These are phyloP conservation scores for Melipona beecheii DNA, from an alignment of 2,888 invertebrate species.

Conservation along the genomic window DNA sequence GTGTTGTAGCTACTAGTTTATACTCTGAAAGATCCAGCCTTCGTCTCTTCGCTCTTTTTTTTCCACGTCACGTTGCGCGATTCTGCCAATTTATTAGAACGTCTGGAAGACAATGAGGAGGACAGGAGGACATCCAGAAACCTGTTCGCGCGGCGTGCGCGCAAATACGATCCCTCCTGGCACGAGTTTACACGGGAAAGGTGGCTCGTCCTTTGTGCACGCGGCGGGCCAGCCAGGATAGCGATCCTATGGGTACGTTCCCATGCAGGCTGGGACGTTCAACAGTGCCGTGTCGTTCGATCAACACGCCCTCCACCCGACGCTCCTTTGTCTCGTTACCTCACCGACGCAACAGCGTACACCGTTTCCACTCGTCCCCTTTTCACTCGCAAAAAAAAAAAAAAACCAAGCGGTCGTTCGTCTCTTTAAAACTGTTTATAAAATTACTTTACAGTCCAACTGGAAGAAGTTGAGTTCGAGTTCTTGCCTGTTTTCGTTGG, in stretches of 20 bases:
- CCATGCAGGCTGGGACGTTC: conserved; percentile 59
- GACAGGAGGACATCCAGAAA: conserved; percentile 50
- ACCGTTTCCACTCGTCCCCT: too few relatives aligned
- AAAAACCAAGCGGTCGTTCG: too few relatives aligned
- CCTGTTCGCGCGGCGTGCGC: conserved; percentile 45
- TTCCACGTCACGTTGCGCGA: neutral
- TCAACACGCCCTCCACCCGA: neutral
- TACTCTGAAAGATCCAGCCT: too few relatives aligned
- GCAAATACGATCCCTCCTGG: conserved; percentile 44
- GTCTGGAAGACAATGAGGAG: conserved; percentile 15
- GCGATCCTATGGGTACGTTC: conserved; percentile 60
- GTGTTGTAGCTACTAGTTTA: too few relatives aligned
- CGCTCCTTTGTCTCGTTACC: conserved; percentile 23
- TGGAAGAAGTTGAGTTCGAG: too few relatives aligned
- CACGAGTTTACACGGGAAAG: conserved; percentile 45
- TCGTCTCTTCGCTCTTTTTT: too few relatives aligned
- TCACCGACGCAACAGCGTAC: too few relatives aligned
- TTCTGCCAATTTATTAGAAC: conserved; percentile 40
- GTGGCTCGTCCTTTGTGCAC: conserved; percentile 62
- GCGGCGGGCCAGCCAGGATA: conserved; percentile 34
- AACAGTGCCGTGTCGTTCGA: conserved; percentile 50
- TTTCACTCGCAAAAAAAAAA: neutral
- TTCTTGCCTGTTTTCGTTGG: too few relatives aligned
- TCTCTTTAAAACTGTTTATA: too few relatives aligned
- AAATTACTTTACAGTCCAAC: too few relatives aligned